Conservation (phyloP, 2,888 invertebrate species). For the Ceramica pisi region DNA sequence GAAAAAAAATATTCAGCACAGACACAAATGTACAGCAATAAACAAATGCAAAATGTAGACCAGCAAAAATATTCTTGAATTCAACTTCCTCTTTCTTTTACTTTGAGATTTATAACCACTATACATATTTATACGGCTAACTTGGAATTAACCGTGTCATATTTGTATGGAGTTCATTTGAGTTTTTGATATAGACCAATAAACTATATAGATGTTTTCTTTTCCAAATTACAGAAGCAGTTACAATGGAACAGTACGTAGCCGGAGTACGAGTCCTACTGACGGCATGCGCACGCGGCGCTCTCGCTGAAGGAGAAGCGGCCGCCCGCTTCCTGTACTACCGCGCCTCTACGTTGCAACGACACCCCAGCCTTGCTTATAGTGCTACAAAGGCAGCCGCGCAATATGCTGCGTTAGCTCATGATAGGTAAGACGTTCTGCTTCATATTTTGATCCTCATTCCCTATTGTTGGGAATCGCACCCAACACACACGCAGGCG, state of each 20-base stretch:
- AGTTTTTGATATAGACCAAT: background rate
- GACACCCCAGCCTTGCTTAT: constrained; percentile 91
- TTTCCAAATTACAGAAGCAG: constrained; percentile 78
- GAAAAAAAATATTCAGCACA: too few species aligned
- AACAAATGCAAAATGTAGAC: too few species aligned
- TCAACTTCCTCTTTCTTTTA: too few species aligned
- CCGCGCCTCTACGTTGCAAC: constrained; percentile 92
- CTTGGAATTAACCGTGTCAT: too few species aligned
- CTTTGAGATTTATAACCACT: too few species aligned
- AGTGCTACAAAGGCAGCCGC: constrained; percentile 92
- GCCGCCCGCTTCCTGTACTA: constrained; percentile 92
- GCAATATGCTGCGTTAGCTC: constrained; percentile 90
- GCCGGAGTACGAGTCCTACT: constrained; percentile 91
- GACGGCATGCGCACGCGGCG: constrained; percentile 91
- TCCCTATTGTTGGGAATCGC: too few species aligned
- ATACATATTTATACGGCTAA: too few species aligned
- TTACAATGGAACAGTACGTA: constrained; percentile 91
- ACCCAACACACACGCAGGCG: too few species aligned
- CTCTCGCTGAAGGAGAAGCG: constrained; percentile 92
- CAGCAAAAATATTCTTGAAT: too few species aligned
- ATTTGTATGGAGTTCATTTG: background rate
- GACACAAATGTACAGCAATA: too few species aligned
- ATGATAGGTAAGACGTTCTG: constrained; percentile 83
- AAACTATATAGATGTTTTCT: too few species aligned
- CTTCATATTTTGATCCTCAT: background rate